Percentiles rank a stretch among this genome's conserved stretches.
phyloP scores from a whole-genome alignment of 2,797 vertebrate species.

The Thunnus albacares region DNA sequence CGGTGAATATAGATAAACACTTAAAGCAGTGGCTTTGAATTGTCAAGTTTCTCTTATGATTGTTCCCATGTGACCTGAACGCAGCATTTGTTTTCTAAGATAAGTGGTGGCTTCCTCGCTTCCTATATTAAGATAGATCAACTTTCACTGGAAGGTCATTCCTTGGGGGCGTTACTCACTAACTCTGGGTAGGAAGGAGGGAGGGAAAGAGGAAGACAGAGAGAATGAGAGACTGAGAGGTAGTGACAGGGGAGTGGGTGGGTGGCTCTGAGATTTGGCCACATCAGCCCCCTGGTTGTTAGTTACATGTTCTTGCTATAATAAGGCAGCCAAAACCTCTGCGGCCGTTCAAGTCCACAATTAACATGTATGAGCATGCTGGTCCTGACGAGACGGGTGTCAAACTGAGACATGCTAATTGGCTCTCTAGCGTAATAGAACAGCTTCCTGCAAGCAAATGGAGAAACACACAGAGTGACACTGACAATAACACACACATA shows the following conservation, averaged over 20 bases:
- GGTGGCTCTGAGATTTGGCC: slow-evolving; percentile 46
- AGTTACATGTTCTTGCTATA: slow-evolving; percentile 52
- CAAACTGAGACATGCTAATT: slow-evolving; percentile 74
- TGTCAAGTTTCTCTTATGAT: slow-evolving; percentile 15
- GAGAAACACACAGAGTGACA: slow-evolving; percentile 37
- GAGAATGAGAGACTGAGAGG: slow-evolving; percentile 31
- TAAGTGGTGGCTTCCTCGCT: slow-evolving; percentile 21
- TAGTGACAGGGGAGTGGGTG: slow-evolving; percentile 36
- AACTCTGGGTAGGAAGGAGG: slow-evolving; percentile 6
- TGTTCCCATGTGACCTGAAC: slow-evolving; percentile 17
- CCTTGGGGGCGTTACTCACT: slow-evolving; percentile 14
- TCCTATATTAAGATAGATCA: slow-evolving; percentile 42
- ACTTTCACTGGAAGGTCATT: slow-evolving; percentile 54
- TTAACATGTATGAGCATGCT: slow-evolving; percentile 77
- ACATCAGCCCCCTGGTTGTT: slow-evolving; percentile 52
- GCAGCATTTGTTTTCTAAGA: slow-evolving; percentile 30
- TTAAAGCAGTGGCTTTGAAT: slow-evolving; percentile 23
- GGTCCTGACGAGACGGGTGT: slow-evolving; percentile 64
- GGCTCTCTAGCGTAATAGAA: slow-evolving; percentile 67
- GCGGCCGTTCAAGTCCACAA: slow-evolving; percentile 59
- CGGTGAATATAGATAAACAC: slow-evolving; percentile 30
- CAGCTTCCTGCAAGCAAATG: slow-evolving; percentile 51
- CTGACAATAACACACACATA: slow-evolving; percentile 38
- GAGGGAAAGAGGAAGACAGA: slow-evolving; percentile 4
- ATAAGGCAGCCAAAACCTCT: slow-evolving; percentile 59